These are phyloP conservation scores for Isotomurus palustris DNA, from an alignment of 2,888 invertebrate species.

Conservation along the genomic window DNA sequence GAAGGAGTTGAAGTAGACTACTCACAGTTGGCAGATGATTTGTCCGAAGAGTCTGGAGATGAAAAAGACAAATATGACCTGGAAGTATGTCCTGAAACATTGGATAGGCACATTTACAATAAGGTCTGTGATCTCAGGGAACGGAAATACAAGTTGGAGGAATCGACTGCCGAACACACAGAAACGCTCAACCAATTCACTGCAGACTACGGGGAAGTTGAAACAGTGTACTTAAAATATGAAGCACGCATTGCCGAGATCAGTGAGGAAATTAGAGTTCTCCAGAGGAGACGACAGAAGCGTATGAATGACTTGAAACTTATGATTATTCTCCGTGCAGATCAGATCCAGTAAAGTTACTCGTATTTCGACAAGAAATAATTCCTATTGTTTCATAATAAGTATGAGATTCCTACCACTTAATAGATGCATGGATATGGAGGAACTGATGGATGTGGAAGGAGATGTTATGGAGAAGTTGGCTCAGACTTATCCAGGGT, in stretches of 20 bases:
- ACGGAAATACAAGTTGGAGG: constrained; percentile 31
- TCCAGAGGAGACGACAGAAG: constrained; percentile 67
- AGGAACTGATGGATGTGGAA: constrained; percentile 26
- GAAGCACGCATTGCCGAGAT: constrained; percentile 35
- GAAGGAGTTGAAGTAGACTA: no score
- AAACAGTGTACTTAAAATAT: constrained; percentile 29
- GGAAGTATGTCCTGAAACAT: constrained; percentile 39
- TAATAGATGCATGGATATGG: constrained; percentile 41
- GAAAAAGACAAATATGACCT: constrained; percentile 37
- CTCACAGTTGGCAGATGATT: no score
- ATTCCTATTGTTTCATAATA: not conserved
- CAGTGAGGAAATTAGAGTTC: constrained; percentile 35
- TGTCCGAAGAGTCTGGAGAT: no score
- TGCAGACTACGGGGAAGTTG: constrained; percentile 26
- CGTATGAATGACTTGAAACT: constrained; percentile 72
- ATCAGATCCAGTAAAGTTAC: constrained; percentile 65
- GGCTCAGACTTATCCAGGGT: constrained; percentile 32
- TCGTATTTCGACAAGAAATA: no score
- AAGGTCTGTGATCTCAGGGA: constrained; percentile 32
- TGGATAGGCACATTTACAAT: constrained; percentile 35
- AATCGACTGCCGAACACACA: constrained; percentile 33
- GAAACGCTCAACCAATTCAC: constrained; percentile 32
- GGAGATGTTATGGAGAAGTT: constrained; percentile 31
- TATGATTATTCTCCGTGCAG: constrained; percentile 63
- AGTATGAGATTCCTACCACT: no score